Percentiles rank a stretch among this genome's conserved stretches.
Evolutionary conservation across 2,113 vertebrate genomes (phyloP).

Genomic region (Rallus limicola): DNA sequence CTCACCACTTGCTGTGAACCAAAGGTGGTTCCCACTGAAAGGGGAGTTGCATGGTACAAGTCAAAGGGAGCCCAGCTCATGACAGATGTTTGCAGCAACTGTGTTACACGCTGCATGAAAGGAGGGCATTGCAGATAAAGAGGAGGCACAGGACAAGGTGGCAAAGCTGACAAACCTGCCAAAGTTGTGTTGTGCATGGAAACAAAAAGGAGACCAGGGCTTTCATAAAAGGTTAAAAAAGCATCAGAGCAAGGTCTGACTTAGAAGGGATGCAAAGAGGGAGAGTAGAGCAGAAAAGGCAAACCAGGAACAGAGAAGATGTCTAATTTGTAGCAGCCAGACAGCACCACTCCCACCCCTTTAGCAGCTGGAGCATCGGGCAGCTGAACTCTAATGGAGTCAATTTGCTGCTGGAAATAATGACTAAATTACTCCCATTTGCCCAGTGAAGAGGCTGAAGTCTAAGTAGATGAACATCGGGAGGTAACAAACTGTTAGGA

Average conservation of each 20-base stretch:
- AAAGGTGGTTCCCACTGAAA: background rate
- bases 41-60: background rate
- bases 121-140: background rate
- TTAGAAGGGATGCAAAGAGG: background rate
- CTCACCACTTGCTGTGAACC: background rate
- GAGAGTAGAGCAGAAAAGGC: background rate
- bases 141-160: background rate
- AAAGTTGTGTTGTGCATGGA: background rate
- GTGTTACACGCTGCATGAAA: background rate
- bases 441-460: conserved; percentile 51
- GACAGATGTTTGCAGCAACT: rapidly evolving
- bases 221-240: conserved; percentile 5
- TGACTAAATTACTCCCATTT: conserved; percentile 71
- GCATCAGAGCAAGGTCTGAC: background rate
- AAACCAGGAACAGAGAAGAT: background rate
- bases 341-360: conserved; percentile 36
- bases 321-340: conserved; percentile 21
- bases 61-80: background rate
- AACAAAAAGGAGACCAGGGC: rapidly evolving
- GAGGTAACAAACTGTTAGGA: conserved; percentile 23
- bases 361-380: conserved; percentile 56
- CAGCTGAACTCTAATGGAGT: conserved; percentile 68
- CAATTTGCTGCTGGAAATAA: conserved; percentile 69
- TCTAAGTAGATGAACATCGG: conserved; percentile 18
- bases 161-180: background rate